Evolutionary conservation across 2,113 vertebrate species (phyloP).

Genomic region (Chaetops frenatus): DNA sequence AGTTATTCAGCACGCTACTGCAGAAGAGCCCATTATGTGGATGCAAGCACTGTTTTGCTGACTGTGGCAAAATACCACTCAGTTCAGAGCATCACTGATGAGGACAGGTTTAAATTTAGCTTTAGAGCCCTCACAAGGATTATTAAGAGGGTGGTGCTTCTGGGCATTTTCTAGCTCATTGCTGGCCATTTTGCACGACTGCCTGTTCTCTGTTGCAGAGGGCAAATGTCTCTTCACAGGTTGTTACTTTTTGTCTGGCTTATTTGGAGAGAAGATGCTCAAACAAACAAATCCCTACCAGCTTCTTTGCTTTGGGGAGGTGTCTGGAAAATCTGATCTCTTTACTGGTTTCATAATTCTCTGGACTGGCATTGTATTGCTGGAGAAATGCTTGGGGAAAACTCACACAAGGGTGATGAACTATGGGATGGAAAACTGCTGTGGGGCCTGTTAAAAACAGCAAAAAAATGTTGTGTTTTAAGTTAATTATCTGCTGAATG

Average conservation of each 20-base stretch:
- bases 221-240: background rate
- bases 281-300: background rate
- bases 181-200: background rate
- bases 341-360: background rate
- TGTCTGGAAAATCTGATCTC: background rate
- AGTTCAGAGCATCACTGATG: background rate
- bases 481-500: conserved; percentile 10
- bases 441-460: background rate
- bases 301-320: background rate
- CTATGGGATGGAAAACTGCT: background rate
- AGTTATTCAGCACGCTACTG: background rate
- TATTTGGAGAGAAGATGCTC: background rate
- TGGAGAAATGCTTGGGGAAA: background rate
- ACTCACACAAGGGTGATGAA: background rate
- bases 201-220: background rate
- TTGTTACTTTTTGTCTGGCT: background rate
- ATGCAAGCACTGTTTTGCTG: background rate
- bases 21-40: background rate
- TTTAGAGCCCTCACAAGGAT: background rate
- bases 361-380: background rate
- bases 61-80: background rate
- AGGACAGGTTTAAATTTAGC: background rate
- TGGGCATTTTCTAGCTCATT: background rate
- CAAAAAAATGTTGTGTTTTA: background rate
- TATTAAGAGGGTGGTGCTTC: background rate